A percentile compares a stretch with the other conserved stretches of the same genome.
phyloP scores from a whole-genome alignment of 2,888 invertebrate species.

The Pristionchus fissidentatus region DNA sequence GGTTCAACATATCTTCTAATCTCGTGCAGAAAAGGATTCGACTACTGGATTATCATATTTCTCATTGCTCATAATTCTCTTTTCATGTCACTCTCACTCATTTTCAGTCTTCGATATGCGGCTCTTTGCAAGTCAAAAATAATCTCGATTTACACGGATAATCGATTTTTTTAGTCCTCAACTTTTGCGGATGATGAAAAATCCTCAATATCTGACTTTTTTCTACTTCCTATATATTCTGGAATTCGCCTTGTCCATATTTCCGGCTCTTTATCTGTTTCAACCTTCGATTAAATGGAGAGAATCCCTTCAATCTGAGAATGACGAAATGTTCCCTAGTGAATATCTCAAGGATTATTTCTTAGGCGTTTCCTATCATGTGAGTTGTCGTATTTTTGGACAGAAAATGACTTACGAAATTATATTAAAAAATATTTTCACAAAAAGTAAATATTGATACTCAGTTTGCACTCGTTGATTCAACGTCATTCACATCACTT shows the following conservation, averaged over 20 bases:
- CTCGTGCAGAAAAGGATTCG: background rate
- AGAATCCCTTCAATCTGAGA: background rate
- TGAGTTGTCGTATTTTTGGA: background rate
- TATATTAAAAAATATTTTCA: background rate
- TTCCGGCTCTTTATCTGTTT: background rate
- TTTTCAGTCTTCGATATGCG: constrained; percentile 1
- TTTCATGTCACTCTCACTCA: background rate
- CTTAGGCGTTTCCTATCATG: background rate
- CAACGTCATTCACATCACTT: background rate
- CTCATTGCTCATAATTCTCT: background rate
- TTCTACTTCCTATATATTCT: background rate
- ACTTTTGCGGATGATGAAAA: background rate
- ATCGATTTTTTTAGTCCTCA: background rate
- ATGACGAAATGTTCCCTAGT: background rate
- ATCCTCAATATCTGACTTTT: background rate
- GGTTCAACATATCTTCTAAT: background rate
- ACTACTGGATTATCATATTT: background rate
- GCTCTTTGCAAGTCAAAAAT: background rate
- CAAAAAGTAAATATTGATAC: background rate
- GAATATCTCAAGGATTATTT: background rate
- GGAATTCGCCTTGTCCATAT: background rate
- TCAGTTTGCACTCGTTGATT: background rate
- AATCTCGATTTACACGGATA: too few species aligned
- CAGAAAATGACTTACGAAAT: background rate
- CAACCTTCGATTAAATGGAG: background rate